Base-by-base conservation (phyloP, 2,888 invertebrate species). In the Trichogramma evanescens region DNA sequence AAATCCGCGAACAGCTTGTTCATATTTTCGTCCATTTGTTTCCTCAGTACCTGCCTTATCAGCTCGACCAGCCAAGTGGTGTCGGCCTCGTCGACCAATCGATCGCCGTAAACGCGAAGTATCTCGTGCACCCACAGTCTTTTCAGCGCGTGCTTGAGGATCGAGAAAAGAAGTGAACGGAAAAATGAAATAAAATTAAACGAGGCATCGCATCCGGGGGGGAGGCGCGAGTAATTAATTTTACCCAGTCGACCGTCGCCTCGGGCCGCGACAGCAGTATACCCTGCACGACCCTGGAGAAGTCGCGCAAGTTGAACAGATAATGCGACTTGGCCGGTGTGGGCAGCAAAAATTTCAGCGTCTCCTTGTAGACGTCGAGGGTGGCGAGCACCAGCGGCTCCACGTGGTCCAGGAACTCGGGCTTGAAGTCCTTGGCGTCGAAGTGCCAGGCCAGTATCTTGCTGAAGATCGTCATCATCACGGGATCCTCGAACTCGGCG, bases 321-420 rank as follows among this genome's bases (percentile, higher is more conserved):
- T 97, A 96, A 80, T 96, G 96, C 2, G 92, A 93, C 76, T 96
- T 96, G 0, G 91, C 83, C 0, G 96, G 96, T 0, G 95, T 96
- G 0, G 96, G 96, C 54, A 96, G 78, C 59, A 97, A 83, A 76
- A 88, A 86, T 40, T 83, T 73, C 59, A 89, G 84, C 42, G 93
- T 91, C 69, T 86, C 83, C 73, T 93, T 92, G 76, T 95, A 96
- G 6, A 96, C 85, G 65, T 88, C 86, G 69, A 97, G 80, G 0
- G 95, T 96, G 0, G 91, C 93, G 52, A 80, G 72, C 4, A 96
- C 94, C 59, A 97, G 82, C 75, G 93, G 86, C 52, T 90, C 89
- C 51, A 93, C 88, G 71, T 90, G 91, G 0, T 89, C 87, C 76
- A 91, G 89, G 74, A 95, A 96, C 54, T 91, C 90, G 72, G 89